Percentiles rank a stretch among this genome's conserved stretches.
phyloP scores from a whole-genome alignment of 1,140 invertebrate genomes.

The Dermatophagoides farinae region DNA sequence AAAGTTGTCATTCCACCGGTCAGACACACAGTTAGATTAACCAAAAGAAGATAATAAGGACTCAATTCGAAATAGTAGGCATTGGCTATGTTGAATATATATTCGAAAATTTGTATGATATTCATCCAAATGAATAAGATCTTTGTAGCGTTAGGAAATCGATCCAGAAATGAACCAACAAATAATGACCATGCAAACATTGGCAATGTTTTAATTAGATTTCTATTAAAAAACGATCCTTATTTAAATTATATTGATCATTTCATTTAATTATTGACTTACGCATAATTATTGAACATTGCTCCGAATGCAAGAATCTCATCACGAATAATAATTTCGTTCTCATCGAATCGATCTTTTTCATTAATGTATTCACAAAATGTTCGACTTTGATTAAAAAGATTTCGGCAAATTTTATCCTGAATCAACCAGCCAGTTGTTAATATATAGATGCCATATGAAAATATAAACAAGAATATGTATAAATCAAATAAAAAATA shows the following conservation, averaged over 20 bases:
- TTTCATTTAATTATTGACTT: background rate
- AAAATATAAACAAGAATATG: background rate
- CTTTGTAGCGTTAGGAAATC: background rate
- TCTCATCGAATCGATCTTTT: background rate
- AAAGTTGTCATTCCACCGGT: background rate
- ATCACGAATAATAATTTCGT: background rate
- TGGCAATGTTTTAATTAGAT: background rate
- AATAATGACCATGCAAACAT: constrained; percentile 1
- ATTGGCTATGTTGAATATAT: background rate
- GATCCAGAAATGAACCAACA: constrained; percentile 6
- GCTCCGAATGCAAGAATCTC: background rate
- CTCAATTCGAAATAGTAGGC: background rate
- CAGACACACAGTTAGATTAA: background rate
- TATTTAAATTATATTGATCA: background rate
- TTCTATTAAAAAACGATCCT: background rate
- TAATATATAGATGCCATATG: background rate
- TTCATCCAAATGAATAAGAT: background rate
- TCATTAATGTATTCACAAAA: background rate
- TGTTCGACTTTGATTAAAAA: background rate
- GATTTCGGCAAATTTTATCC: background rate
- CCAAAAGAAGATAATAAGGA: background rate
- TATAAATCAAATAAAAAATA: background rate
- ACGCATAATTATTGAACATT: background rate
- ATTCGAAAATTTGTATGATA: background rate
- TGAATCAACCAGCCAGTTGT: background rate